Conservation (phyloP, 2,113 vertebrate genomes). For the Illadopsis cleaveri region DNA sequence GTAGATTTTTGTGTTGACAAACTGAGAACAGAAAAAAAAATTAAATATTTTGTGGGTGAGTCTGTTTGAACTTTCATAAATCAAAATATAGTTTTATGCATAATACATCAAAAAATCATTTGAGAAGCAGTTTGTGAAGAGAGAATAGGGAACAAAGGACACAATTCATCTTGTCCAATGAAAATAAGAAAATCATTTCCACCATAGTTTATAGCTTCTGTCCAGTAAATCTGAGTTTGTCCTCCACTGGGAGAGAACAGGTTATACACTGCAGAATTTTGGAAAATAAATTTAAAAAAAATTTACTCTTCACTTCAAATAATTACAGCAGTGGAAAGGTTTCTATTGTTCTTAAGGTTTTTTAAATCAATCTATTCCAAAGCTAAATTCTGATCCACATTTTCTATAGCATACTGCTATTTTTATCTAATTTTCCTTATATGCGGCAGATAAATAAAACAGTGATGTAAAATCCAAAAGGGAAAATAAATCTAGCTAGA, state of each 20-base stretch:
- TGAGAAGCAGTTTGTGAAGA: background rate
- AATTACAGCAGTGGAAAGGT: background rate
- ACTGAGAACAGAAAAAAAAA: background rate
- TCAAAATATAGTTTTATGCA: background rate
- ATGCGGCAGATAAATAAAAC: background rate
- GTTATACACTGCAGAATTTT: background rate
- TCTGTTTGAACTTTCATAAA: background rate
- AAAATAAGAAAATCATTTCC: background rate
- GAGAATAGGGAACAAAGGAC: background rate
- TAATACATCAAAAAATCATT: background rate
- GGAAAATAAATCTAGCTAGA: conserved; percentile 23
- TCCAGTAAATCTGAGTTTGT: background rate
- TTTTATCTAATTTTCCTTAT: background rate
- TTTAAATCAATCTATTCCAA: background rate
- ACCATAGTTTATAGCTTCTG: background rate
- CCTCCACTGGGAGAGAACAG: background rate
- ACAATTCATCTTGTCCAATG: background rate
- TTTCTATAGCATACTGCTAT: background rate
- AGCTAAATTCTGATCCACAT: background rate
- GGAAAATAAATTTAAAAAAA: background rate
- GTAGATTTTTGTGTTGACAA: background rate
- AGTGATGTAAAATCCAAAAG: background rate
- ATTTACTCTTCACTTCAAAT: background rate
- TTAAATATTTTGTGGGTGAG: background rate
- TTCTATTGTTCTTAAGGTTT: background rate